Conservation (phyloP, 2,797 vertebrate species). For the Sebastes vulpes region DNA sequence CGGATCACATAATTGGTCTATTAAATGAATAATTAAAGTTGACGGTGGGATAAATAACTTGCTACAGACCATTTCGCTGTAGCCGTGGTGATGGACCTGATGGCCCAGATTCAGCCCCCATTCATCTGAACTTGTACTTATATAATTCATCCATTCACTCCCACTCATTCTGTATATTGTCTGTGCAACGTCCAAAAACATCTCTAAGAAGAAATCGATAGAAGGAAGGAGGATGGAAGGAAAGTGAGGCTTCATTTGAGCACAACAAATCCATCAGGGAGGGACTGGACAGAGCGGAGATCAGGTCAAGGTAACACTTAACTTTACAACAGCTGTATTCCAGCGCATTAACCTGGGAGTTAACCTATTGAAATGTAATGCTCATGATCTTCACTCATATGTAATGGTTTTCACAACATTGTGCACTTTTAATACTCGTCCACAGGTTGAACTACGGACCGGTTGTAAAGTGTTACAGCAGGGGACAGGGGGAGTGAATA, state of each 20-base stretch:
- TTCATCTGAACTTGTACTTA: constrained; percentile 26
- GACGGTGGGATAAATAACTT: background rate
- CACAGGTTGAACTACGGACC: constrained; percentile 16
- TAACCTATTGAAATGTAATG: constrained; percentile 55
- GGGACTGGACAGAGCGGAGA: constrained; percentile 46
- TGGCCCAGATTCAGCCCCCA: constrained; percentile 8
- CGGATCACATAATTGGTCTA: background rate
- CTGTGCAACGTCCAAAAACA: constrained; percentile 42
- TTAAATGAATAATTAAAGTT: constrained; percentile 5
- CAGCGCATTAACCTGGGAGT: constrained; percentile 59
- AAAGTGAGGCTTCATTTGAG: constrained; percentile 38
- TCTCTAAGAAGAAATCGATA: constrained; percentile 46
- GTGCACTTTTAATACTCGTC: background rate
- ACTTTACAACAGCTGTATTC: constrained; percentile 54
- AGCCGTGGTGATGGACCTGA: background rate
- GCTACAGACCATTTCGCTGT: background rate
- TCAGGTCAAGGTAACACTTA: constrained; percentile 63
- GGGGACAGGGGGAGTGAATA: background rate
- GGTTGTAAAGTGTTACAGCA: background rate
- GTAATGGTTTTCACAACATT: constrained; percentile 9
- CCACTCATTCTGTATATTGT: constrained; percentile 52
- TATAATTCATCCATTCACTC: constrained; percentile 46
- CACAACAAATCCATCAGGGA: constrained; percentile 62
- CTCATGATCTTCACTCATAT: constrained; percentile 38
- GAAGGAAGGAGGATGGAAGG: constrained; percentile 37